Evolutionary conservation across 2,888 invertebrate species (phyloP).

Genomic region (Scaptomyza flava): DNA sequence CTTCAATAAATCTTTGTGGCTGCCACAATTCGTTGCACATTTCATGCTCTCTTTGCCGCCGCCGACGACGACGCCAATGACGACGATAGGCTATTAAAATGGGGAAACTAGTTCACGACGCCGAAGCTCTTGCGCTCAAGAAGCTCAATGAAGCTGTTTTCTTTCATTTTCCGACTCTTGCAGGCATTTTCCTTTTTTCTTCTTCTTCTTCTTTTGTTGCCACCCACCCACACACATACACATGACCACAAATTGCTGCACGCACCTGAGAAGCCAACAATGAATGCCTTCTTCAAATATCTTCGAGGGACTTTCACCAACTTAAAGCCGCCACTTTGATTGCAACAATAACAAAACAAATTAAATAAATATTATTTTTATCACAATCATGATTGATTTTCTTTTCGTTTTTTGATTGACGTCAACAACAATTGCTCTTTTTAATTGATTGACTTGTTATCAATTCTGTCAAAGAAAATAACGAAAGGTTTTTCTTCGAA

Average conservation of each 20-base stretch:
- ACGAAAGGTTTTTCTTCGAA: too few species aligned
- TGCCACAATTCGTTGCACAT: conserved; percentile 78
- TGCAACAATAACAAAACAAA: conserved; percentile 46
- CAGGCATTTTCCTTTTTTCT: conserved; percentile 13
- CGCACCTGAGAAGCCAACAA: conserved; percentile 52
- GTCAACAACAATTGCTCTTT: conserved; percentile 27
- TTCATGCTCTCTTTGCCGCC: conserved; percentile 75
- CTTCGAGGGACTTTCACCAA: conserved; percentile 68
- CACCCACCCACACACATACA: conserved; percentile 34
- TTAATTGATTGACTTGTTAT: conserved; percentile 26
- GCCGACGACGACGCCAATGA: conserved; percentile 20
- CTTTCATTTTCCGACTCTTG: conserved; percentile 14
- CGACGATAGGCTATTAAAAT: conserved; percentile 66
- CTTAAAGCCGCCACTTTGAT: conserved; percentile 59
- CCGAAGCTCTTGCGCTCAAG: too few species aligned
- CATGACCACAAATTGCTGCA: conserved; percentile 63
- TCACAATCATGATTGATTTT: conserved; percentile 21
- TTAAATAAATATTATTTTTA: conserved; percentile 19
- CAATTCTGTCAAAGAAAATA: conserved; percentile 1
- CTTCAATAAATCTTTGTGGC: conserved; percentile 77
- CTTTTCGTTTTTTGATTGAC: conserved; percentile 14
- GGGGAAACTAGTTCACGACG: conserved; percentile 70
- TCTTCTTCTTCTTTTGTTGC: conserved; percentile 6
- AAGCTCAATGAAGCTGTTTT: conserved; percentile 64
- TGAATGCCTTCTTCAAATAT: conserved; percentile 34